phyloP scores from a whole-genome alignment of 2,888 invertebrate species.

The Andrena hattorfiana region DNA sequence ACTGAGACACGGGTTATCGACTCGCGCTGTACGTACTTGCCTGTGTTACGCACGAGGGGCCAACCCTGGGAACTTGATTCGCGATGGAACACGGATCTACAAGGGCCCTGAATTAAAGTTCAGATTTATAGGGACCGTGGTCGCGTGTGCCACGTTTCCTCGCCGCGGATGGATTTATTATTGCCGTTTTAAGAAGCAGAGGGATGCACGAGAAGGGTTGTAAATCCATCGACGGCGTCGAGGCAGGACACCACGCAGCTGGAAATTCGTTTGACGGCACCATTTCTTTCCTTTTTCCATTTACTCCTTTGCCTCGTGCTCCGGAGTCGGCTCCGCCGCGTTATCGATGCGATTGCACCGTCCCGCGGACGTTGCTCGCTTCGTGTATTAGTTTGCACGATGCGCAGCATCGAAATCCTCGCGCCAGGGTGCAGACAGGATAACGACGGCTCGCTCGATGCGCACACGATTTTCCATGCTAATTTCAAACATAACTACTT shows the following conservation, averaged over 20 bases:
- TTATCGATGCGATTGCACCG: constrained; percentile 38
- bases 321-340: background rate
- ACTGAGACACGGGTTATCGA: constrained; percentile 8
- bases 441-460: constrained; percentile 33
- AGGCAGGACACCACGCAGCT: background rate
- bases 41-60: constrained; percentile 22
- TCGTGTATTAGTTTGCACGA: constrained; percentile 13
- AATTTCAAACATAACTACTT: constrained; percentile 60
- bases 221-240: constrained; percentile 36
- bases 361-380: background rate
- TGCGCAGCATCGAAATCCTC: background rate
- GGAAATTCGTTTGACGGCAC: constrained; percentile 15
- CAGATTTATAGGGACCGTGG: constrained; percentile 41
- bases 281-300: background rate
- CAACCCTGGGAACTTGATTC: constrained; percentile 11
- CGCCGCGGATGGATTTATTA: constrained; percentile 41
- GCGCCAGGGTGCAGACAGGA: background rate
- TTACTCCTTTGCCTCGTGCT: background rate
- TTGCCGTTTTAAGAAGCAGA: constrained; percentile 44
- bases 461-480: constrained; percentile 63
- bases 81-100: constrained; percentile 3
- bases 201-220: constrained; percentile 24
- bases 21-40: background rate
- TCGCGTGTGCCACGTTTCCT: constrained; percentile 37
- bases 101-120: constrained; percentile 30